These are phyloP conservation scores for Anadara kagoshimensis DNA, from an alignment of 1,140 invertebrate genomes.

Conservation along the genomic window DNA sequence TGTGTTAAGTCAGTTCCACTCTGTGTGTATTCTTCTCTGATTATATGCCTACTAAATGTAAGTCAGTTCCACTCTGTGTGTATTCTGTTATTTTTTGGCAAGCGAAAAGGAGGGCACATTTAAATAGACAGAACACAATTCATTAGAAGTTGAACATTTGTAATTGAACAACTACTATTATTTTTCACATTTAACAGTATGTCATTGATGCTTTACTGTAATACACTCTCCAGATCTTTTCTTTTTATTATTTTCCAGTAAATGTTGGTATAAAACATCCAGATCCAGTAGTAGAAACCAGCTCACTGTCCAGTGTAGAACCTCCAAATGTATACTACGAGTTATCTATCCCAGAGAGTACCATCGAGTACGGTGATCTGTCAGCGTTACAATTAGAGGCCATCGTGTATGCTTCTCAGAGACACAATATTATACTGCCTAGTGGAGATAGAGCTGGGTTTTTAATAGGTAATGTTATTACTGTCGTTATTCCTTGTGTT, in stretches of 20 bases:
- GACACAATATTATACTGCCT: conserved; percentile 93
- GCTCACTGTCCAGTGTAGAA: conserved; percentile 96
- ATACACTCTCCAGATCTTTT: neutral
- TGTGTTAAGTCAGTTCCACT: too few relatives aligned
- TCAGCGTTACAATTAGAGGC: conserved; percentile 98
- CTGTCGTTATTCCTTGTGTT: too few relatives aligned
- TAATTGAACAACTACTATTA: too few relatives aligned
- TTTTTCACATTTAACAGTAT: neutral
- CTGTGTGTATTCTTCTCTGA: too few relatives aligned
- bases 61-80: too few relatives aligned
- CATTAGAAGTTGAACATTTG: too few relatives aligned
- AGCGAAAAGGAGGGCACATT: too few relatives aligned
- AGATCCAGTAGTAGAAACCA: conserved; percentile 99
- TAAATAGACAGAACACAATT: too few relatives aligned
- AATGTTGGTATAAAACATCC: conserved; percentile 97
- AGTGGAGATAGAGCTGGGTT: conserved; percentile 95
- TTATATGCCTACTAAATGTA: too few relatives aligned
- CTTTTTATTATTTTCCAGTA: conserved; percentile 78
- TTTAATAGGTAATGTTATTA: conserved; percentile 86
- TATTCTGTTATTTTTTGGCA: too few relatives aligned
- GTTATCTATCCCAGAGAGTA: conserved; percentile 88
- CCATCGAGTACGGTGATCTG: conserved; percentile 88
- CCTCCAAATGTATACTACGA: conserved; percentile 96
- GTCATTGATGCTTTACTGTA: neutral
- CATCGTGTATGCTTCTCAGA: conserved; percentile 95